Conservation (phyloP, 2,797 vertebrate genomes). For the Euphonia xanthogaster region DNA sequence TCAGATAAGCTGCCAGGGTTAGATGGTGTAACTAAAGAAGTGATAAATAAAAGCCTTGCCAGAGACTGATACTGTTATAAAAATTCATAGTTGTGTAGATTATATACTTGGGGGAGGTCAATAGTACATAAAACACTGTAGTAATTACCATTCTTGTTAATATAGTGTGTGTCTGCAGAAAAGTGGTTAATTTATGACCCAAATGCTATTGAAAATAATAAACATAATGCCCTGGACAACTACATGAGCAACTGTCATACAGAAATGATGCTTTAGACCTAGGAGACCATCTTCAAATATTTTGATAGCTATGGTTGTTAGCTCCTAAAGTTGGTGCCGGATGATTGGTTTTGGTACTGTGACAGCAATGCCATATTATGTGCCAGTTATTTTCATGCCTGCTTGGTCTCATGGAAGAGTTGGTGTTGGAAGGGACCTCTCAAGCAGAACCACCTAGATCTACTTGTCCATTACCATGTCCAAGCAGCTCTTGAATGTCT, state of each 20-base stretch:
- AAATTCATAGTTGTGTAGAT: not conserved
- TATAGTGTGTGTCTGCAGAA: not conserved
- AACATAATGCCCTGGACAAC: not conserved
- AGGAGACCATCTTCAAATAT: not conserved
- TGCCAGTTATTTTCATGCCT: not conserved
- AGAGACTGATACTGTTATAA: not conserved
- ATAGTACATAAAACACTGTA: not conserved
- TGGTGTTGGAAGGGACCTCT: not conserved
- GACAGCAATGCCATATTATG: accelerated
- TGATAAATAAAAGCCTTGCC: not conserved
- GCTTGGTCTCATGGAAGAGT: not conserved
- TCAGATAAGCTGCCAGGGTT: not conserved
- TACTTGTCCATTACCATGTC: not conserved
- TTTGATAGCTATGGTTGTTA: not conserved
- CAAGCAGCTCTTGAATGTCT: not conserved
- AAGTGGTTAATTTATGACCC: not conserved
- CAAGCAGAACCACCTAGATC: not conserved
- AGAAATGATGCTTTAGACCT: not conserved
- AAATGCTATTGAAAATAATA: not conserved
- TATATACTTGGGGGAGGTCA: not conserved
- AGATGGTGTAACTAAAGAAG: not conserved
- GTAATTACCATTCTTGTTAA: not conserved
- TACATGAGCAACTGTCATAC: not conserved
- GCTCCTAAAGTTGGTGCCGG: not conserved
- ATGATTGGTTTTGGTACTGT: not conserved